A percentile compares a stretch with the other conserved stretches of the same genome.
These are phyloP conservation scores for Arrhopalites spinosus DNA, from an alignment of 2,888 invertebrate species.

Conservation along the genomic window DNA sequence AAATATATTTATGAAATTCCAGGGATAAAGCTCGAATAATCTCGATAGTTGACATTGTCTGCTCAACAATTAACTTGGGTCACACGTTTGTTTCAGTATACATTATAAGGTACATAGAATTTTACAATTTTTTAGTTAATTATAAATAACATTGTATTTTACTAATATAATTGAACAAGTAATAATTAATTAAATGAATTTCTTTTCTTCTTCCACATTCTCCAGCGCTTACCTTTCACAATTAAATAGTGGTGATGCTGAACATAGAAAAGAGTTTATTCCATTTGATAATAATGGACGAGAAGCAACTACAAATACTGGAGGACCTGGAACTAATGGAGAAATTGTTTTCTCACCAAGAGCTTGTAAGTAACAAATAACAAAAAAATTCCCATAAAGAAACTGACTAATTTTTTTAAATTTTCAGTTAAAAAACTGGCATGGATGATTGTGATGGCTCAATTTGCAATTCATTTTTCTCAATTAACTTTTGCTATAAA, in stretches of 20 bases:
- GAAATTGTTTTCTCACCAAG: conserved; percentile 29
- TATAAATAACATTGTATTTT: too few relatives aligned
- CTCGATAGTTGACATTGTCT: conserved; percentile 23
- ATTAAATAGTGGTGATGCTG: conserved; percentile 3
- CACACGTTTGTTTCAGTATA: conserved; percentile 23
- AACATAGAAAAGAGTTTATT: conserved; percentile 13
- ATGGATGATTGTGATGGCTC: conserved; percentile 32
- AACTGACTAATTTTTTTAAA: neutral
- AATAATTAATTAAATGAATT: too few relatives aligned
- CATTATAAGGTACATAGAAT: too few relatives aligned
- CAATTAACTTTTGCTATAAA: conserved; percentile 24
- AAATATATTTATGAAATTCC: too few relatives aligned
- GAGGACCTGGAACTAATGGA: neutral
- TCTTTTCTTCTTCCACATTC: too few relatives aligned
- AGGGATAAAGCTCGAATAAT: conserved; percentile 26
- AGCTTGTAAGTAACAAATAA: conserved; percentile 11
- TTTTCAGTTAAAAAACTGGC: conserved; percentile 23
- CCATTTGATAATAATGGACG: neutral
- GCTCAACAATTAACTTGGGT: conserved; percentile 19
- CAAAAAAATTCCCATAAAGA: too few relatives aligned
- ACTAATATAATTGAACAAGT: too few relatives aligned
- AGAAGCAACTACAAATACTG: neutral
- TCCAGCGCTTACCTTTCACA: conserved; percentile 9
- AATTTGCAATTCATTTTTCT: conserved; percentile 26
- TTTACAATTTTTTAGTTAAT: too few relatives aligned